Evolutionary conservation across 2,888 invertebrate genomes (phyloP).

Genomic region (Ernsta delagoae): DNA sequence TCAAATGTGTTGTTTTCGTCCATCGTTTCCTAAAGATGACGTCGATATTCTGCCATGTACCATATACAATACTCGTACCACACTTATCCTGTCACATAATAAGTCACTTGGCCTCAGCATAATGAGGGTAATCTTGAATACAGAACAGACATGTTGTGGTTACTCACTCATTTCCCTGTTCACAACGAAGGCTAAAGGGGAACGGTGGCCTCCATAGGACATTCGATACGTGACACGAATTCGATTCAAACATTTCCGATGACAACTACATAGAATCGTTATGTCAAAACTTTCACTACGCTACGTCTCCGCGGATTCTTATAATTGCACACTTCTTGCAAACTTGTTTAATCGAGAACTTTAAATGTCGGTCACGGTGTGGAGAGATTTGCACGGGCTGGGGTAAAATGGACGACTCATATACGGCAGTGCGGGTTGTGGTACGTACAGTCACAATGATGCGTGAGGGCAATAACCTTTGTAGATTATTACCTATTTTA

Average conservation of each 20-base stretch:
- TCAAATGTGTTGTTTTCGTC: conserved; percentile 6
- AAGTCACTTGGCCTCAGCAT: conserved; percentile 27
- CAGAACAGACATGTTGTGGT: conserved; percentile 6
- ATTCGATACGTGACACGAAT: conserved; percentile 27
- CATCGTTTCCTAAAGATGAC: conserved; percentile 3
- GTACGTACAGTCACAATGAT: conserved; percentile 9
- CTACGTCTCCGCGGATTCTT: conserved; percentile 54
- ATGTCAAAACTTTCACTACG: conserved; percentile 65
- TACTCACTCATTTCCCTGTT: conserved; percentile 26
- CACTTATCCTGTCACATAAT: conserved; percentile 31
- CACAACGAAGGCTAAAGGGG: conserved; percentile 8
- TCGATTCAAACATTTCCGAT: background rate
- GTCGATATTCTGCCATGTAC: background rate
- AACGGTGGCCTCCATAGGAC: conserved; percentile 19
- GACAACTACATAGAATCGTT: conserved; percentile 39
- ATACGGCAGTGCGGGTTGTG: conserved; percentile 10
- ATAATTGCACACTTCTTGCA: conserved; percentile 49
- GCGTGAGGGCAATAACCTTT: too few relatives aligned
- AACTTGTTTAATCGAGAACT: conserved; percentile 46
- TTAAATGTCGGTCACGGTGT: conserved; percentile 45
- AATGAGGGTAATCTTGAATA: conserved; percentile 29
- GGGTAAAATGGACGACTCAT: conserved; percentile 3
- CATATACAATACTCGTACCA: conserved; percentile 2
- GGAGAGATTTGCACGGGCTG: conserved; percentile 28
- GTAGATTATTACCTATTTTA: too few relatives aligned